phyloP scores from a whole-genome alignment of 2,113 vertebrate genomes.

The Syrmaticus mikado region DNA sequence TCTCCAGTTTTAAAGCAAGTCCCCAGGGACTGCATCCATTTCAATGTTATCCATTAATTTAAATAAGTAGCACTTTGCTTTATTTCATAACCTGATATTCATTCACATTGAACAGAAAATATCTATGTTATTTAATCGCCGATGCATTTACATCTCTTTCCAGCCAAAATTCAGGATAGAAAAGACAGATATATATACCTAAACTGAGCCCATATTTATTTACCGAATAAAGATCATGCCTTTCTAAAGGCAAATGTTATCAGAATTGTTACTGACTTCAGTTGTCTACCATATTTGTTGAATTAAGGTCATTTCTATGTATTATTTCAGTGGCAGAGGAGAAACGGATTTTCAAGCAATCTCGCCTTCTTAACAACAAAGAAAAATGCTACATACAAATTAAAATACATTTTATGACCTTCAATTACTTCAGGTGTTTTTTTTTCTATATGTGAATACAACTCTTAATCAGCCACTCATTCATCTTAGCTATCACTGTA shows the following conservation, averaged over 20 bases:
- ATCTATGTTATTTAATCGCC: neutral
- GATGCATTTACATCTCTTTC: neutral
- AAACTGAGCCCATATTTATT: neutral
- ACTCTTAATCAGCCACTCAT: constrained; percentile 45
- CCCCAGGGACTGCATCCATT: neutral
- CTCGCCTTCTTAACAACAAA: neutral
- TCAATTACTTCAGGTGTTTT: constrained; percentile 58
- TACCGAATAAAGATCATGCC: neutral
- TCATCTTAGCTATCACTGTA: constrained; percentile 60
- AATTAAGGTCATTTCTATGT: neutral
- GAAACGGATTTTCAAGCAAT: constrained; percentile 15
- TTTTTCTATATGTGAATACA: constrained; percentile 25
- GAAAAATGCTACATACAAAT: constrained; percentile 13
- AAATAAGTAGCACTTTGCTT: neutral
- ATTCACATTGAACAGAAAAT: neutral
- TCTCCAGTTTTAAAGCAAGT: neutral
- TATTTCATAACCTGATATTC: neutral
- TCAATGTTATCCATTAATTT: neutral
- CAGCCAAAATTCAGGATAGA: neutral
- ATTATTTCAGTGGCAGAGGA: neutral
- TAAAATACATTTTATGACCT: constrained; percentile 15
- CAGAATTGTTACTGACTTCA: neutral
- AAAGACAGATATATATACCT: neutral
- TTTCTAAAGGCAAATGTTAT: neutral
- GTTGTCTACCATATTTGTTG: neutral